Evolutionary conservation across 2,888 invertebrate genomes (phyloP), one percentile per base, ranked within the genome.

Genomic region (Phyllotreta striolata): DNA sequence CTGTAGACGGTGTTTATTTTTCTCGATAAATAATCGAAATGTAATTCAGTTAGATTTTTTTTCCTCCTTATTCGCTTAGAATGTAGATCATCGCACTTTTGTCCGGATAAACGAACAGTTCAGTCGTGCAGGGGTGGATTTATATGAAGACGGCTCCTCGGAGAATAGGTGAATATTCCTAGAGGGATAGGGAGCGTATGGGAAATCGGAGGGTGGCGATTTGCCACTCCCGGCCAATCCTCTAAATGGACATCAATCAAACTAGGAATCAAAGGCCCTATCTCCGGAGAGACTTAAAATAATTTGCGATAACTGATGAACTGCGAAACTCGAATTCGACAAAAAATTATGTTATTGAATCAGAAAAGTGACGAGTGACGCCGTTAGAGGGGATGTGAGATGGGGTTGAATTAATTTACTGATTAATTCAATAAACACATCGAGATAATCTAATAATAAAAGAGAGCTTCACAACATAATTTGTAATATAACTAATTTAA

Each of bases 191-290:
- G 49, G 37, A 39, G 52, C 34, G 63, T 68, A 70, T 70, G 74
- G 71, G 73, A 72, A 74, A 69, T 70, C 64, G 71, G 70, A 24
- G 72, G 71, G 72, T 72, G 71, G 70, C 68, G 67, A 67, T 66
- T 68, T 68, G 64, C 69, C 70, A 71, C 73, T 70, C 69, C 67
- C 70, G 66, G 70, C 70, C 74, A 75, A 75, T 74, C 71, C 75
- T 75, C 75, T 75, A 72, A 76, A 74, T 73, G 75, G 70, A 74
- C 74, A 76, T 76, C 76, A 73, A 76, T 76, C 76, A 76, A 76
- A 74, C 65, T 69, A 67, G 61, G 68, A 66, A 66, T 62, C 61
- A 62, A 68, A 70, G 66, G 68, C 65, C 49, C 63, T 67, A 62
- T 62, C 68, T 55, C 64, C 65, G 62, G 40, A 46, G 55, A 61